Conservation (phyloP, 2,888 invertebrate genomes). For the Mimachlamys varia region DNA sequence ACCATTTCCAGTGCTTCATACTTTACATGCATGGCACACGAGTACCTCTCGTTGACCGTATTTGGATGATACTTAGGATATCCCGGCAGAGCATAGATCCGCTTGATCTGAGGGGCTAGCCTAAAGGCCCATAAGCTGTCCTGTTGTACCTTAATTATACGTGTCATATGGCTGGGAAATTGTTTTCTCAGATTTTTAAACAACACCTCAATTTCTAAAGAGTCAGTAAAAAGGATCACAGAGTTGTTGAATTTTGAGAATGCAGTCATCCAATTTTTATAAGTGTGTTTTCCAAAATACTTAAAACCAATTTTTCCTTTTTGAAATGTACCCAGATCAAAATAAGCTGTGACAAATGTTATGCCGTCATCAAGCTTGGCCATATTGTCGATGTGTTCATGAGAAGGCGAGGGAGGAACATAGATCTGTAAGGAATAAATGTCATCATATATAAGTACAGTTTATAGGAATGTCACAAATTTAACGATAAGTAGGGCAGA, state of each 20-base stretch:
- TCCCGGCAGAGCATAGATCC: slow-evolving; percentile 65
- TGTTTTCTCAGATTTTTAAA: slow-evolving; percentile 59
- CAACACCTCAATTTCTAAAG: slow-evolving; percentile 55
- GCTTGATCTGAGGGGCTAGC: slow-evolving; percentile 60
- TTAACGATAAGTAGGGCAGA: too few relatives aligned
- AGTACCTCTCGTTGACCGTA: slow-evolving; percentile 73
- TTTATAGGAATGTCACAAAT: too few relatives aligned
- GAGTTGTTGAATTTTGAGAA: slow-evolving; percentile 70
- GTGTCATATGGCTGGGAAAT: slow-evolving; percentile 56
- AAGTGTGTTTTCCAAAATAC: slow-evolving; percentile 52
- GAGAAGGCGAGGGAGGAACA: neutral
- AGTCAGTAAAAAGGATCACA: slow-evolving; percentile 69
- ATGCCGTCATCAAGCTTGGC: slow-evolving; percentile 53
- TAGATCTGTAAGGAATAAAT: neutral
- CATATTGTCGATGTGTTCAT: neutral
- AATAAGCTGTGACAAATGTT: slow-evolving; percentile 71
- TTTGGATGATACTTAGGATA: slow-evolving; percentile 74
- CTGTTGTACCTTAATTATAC: slow-evolving; percentile 58
- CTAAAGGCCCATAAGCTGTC: slow-evolving; percentile 68
- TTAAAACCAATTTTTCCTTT: slow-evolving; percentile 54
- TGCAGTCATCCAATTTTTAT: slow-evolving; percentile 72
- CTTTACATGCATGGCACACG: slow-evolving; percentile 77
- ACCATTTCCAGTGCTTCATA: slow-evolving; percentile 72
- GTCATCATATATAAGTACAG: too few relatives aligned
- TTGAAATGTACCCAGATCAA: slow-evolving; percentile 64